Conservation (phyloP, 2,888 invertebrate genomes). For the Branchipolynoe longqiensis region DNA sequence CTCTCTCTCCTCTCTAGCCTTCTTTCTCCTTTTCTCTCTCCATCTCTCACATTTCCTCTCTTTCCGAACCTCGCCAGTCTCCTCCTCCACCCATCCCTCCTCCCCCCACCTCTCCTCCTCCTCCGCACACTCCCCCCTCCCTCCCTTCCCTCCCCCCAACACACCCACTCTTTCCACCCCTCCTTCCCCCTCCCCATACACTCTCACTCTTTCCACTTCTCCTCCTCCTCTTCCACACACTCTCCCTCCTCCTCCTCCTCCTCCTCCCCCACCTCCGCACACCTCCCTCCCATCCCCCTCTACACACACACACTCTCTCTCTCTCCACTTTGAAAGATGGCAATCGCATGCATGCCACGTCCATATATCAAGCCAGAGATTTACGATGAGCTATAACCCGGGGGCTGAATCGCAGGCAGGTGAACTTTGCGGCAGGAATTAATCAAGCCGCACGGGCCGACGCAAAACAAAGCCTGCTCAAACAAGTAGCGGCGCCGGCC, state of each 20-base stretch:
- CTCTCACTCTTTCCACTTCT: neutral
- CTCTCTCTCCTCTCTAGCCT: too few species aligned
- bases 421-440: constrained; percentile 54
- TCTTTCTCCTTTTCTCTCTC: too few species aligned
- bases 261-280: constrained; percentile 2
- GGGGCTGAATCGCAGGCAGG: constrained; percentile 55
- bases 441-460: constrained; percentile 46
- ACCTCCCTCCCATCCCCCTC: too few species aligned
- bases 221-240: constrained; percentile 9
- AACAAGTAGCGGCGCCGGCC: constrained; percentile 46
- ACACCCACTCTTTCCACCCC: too few species aligned
- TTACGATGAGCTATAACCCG: constrained; percentile 55
- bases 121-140: neutral
- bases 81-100: too few species aligned
- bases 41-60: too few species aligned
- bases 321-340: constrained; percentile 53
- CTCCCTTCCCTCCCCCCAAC: constrained; percentile 6
- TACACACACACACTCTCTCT: too few species aligned
- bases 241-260: too few species aligned
- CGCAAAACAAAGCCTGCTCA: constrained; percentile 56
- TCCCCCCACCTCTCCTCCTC: too few species aligned
- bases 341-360: constrained; percentile 56
- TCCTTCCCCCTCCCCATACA: neutral
- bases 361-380: constrained; percentile 51
- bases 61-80: too few species aligned